phyloP scores from a whole-genome alignment of 2,888 invertebrate species.

The Folsomia manolachei region DNA sequence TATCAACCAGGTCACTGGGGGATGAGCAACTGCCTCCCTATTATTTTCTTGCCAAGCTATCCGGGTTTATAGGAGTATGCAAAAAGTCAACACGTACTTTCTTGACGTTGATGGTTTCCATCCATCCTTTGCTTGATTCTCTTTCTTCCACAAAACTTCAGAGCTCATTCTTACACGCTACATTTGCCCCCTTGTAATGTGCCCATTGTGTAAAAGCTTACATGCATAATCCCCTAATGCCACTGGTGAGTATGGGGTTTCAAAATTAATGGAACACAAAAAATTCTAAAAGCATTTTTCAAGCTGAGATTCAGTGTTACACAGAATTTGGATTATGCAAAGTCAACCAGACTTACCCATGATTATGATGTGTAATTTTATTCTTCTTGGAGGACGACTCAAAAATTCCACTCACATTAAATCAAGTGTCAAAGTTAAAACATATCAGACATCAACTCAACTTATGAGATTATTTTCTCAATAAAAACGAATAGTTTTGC shows the following conservation, averaged over 20 bases:
- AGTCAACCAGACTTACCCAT: neutral
- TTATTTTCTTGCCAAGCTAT: neutral
- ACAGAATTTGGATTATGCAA: neutral
- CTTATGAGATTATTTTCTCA: neutral
- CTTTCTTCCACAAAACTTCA: neutral
- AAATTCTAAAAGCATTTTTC: neutral
- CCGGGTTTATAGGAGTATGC: neutral
- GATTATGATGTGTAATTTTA: neutral
- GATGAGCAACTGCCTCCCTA: too few relatives aligned
- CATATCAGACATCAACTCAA: neutral
- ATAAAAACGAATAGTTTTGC: neutral
- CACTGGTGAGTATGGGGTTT: too few relatives aligned
- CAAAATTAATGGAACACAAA: neutral
- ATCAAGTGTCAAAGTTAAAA: neutral
- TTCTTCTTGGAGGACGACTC: neutral
- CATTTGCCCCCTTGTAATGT: neutral
- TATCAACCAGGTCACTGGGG: neutral
- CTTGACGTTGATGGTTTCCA: neutral
- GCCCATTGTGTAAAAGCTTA: neutral
- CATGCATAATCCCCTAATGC: neutral
- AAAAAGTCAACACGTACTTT: conserved; percentile 1
- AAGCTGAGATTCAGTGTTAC: neutral
- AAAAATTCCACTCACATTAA: neutral
- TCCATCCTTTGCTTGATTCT: neutral
- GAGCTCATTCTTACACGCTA: neutral